A percentile compares a stretch with the other conserved stretches of the same genome.
These are phyloP conservation scores for Scophthalmus maximus DNA, from an alignment of 2,113 vertebrate genomes.

Conservation along the genomic window DNA sequence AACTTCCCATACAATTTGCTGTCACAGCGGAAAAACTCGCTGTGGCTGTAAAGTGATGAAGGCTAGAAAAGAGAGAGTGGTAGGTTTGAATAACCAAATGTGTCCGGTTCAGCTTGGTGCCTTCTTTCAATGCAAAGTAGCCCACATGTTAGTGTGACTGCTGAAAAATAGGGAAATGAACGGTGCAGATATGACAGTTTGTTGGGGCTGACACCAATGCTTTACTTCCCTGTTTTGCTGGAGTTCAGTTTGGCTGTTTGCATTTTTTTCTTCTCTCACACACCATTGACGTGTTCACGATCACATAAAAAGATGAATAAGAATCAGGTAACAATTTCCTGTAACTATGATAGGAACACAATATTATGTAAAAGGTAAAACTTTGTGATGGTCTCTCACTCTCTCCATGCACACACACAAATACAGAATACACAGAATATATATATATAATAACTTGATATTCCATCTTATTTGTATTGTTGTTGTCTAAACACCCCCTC, in stretches of 20 bases:
- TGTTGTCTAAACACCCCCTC: constrained; percentile 61
- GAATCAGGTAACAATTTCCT: constrained; percentile 26
- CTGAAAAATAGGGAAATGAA: constrained; percentile 79
- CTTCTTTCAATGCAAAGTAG: constrained; percentile 79
- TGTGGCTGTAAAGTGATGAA: background rate
- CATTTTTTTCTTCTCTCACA: constrained; percentile 33
- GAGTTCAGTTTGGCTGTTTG: constrained; percentile 59
- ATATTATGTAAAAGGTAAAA: background rate
- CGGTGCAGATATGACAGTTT: constrained; percentile 73
- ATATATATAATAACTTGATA: background rate
- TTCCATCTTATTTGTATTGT: constrained; percentile 49
- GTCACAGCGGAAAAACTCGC: constrained; percentile 28
- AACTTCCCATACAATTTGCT: constrained; percentile 68
- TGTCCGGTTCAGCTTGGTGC: constrained; percentile 52
- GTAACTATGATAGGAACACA: background rate
- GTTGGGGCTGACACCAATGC: constrained; percentile 1
- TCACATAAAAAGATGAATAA: constrained; percentile 8
- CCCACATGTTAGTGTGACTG: constrained; percentile 34
- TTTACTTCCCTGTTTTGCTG: constrained; percentile 74
- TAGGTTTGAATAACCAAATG: constrained; percentile 84
- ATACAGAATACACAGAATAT: background rate
- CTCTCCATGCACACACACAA: background rate
- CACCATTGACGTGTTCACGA: background rate
- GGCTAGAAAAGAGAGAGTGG: constrained; percentile 57
- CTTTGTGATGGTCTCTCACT: background rate